Base-by-base conservation (phyloP, 2,797 vertebrate genomes). In the Tokudaia muenninki region DNA sequence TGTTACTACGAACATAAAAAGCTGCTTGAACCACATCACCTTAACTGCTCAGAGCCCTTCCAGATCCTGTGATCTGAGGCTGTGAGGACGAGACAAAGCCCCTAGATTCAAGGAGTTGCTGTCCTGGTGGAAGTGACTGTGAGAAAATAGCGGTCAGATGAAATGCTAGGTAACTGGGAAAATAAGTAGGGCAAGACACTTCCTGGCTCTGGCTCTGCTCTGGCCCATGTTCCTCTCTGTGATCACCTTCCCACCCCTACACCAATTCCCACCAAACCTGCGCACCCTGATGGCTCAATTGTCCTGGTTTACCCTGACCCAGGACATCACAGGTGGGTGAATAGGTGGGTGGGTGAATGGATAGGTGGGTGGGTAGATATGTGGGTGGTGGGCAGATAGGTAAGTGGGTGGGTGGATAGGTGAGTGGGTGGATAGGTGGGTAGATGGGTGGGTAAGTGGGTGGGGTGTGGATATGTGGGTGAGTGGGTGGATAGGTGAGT, bases 401-500 rank as follows among this genome's bases (percentile, higher is more conserved):
- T 70, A 5, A 4, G 4, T 31, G 29, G 12, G 63, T 65, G 11
- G 63, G 26, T 29, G 63, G 2, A 11, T 29, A 9, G 24, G 22
- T 61, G 59, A 7, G 3, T 29, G 8, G 5, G 31, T 67, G 1
- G 65, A 13, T 34, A 5, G 29, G 31, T 34, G 13, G 65, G 0
- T 16, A 2, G 12, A 4, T 34, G 5, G 65, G 65, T 67, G 5
- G 31, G 14, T 67, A 5, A 2, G 31, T 67, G 14, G 65, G 1
- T 16, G 6, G 31, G 65, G 26, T 1, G 63, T 65, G 29, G 29
- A 1, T 14, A 1, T 4, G 29, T 63, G 24, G 9, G 7, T 63
- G 9, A 2, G 14, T 67, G 2, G 31, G 2, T 34, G 14, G 12
- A 4, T 16, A 4, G 65, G 2, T 34, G 14, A 0, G 31, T 65